phyloP scores from a whole-genome alignment of 2,888 invertebrate species.

The Tetragonisca angustula region DNA sequence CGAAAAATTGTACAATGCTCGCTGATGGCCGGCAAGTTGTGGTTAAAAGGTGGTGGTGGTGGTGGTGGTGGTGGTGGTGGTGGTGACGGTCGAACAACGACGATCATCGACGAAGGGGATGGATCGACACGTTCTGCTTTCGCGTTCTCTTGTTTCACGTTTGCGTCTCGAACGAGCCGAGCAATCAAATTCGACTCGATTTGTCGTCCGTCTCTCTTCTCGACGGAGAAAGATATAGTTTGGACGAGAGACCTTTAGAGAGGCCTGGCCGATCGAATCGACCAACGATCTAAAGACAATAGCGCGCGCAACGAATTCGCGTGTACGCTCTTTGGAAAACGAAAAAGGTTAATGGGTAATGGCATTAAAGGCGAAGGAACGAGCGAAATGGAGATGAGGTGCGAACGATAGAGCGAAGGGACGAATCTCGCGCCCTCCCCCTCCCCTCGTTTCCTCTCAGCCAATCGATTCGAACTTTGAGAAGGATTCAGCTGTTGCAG shows the following conservation, averaged over 20 bases:
- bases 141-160: conserved; percentile 1
- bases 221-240: not conserved
- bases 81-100: conserved; percentile 39
- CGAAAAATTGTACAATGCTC: conserved; percentile 46
- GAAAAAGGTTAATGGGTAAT: conserved; percentile 49
- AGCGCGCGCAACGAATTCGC: conserved; percentile 33
- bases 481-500: conserved; percentile 33
- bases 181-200: not conserved
- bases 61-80: conserved; percentile 46
- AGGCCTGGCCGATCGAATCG: not conserved
- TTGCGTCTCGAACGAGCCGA: not conserved
- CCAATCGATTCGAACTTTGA: conserved; percentile 46
- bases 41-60: conserved; percentile 54
- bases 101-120: conserved; percentile 36
- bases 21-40: conserved; percentile 59
- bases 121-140: conserved; percentile 33
- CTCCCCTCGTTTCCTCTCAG: conserved; percentile 5
- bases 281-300: conserved; percentile 27
- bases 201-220: not conserved
- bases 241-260: not conserved
- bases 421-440: conserved; percentile 29
- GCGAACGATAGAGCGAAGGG: conserved; percentile 54
- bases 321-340: conserved; percentile 20
- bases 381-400: conserved; percentile 50
- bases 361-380: conserved; percentile 36